Evolutionary conservation across 1,140 invertebrate species (phyloP), one percentile per base, ranked within the genome.

Genomic region (Hesperophylax magnus): DNA sequence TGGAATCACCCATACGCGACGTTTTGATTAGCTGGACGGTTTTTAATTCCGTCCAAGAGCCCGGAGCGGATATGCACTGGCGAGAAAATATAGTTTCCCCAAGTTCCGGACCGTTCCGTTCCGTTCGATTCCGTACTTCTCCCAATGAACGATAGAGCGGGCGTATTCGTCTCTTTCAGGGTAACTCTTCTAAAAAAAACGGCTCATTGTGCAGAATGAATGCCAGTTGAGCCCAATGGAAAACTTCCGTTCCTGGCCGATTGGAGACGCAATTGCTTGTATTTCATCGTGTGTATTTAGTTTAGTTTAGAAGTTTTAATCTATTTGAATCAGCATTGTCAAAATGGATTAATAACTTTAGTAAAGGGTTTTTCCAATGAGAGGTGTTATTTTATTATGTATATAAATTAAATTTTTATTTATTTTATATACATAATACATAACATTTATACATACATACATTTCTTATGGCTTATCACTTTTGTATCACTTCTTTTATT

Each of bases 21-120:
- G 39, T 71, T 71, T 71, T 71, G 67, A 71, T 71, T 71, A 71
- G 39, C n/a, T n/a, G 17, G 39, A 71, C 67, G 20, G 18, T 71
- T 71, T 71, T 71, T 71, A 71, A 71, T 71, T 71, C 24, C 67
- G 18, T 18, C 34, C 34, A 18, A 71, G 65, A 67, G 67, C 67
- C 39, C 18, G 39, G 6, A 20, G 67, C 67, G 63, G 27, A 67
- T n/a, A 14, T 18, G 20, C 34, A 1, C 67, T 22, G 24, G 18
- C 34, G 34, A 22, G 67, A 24, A 71, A 39, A 71, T 52, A 53
- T 53, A 52, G 67, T 52, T 47, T 22, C n/a, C 17, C 2, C 22
- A 27, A 27, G 27, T n/a, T 17, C 17, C 58, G 18, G n/a, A n/a
- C n/a, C n/a, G n/a, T 7, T 39, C 8, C 34, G 34, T 47, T 47